Evolutionary conservation across 2,113 vertebrate species (phyloP), one percentile per base, ranked within the genome.

Genomic region (Boleophthalmus pectinirostris): DNA sequence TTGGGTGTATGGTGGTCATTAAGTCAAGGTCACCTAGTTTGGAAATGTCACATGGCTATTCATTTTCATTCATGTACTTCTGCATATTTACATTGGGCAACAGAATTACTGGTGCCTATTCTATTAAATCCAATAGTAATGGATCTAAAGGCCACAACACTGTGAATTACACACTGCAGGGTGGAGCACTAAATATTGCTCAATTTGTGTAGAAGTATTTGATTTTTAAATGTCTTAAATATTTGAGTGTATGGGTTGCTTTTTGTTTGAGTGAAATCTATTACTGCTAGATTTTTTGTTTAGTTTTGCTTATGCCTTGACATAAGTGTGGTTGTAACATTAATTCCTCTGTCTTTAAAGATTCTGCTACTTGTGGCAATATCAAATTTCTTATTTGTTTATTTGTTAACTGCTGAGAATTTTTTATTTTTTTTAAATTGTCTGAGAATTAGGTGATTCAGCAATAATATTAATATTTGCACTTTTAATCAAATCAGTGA

Each of bases 401-500:
- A 6, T 51, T 18, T 20, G 18, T 18, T 20, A 20, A 51, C 18
- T 51, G 16, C 47, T 51, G 47, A 51, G 10, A 54, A 9, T 10
- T 51, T 1, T 16, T 51, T 51, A 5, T 83, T 5, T 58, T 29
- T 54, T 64, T 57, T 56, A 54, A 58, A 11, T 73, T 11, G 25
- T 47, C 67, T 21, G 66, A 43, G 11, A 13, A n/a, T n/a, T n/a
- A n/a, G n/a, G n/a, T n/a, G n/a, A 9, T 43, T 35, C 51, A 23
- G 53, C 58, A 33, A 61, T 61, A 33, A 33, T 58, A 57, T 58
- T 47, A 21, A 81, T 61, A 16, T 38, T 21, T 69, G 68, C 70
- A 73, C 68, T 81, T 73, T 78, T 80, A 69, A 33, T 38, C 14
- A 66, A 11, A 33, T 38, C 16, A 66, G 8, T 45, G 25, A 51